Evolutionary conservation across 2,888 invertebrate genomes (phyloP).

Genomic region (Lymantria monacha): DNA sequence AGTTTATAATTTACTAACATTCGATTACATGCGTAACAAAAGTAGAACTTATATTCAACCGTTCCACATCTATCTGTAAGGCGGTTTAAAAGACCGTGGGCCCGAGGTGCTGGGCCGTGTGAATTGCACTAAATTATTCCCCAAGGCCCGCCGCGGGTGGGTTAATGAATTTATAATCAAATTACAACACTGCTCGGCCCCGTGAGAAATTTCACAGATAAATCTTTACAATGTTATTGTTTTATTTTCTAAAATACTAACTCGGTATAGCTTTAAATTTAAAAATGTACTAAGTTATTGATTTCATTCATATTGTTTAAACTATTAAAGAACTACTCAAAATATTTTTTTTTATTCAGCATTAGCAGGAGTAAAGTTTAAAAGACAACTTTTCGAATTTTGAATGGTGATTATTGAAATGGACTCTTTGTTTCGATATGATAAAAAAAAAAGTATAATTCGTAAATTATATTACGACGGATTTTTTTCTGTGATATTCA

Average conservation of each 20-base stretch:
- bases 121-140: slow-evolving; percentile 80
- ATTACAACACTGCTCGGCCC: slow-evolving; percentile 66
- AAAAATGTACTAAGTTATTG: neutral
- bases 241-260: slow-evolving; percentile 39
- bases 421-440: too few relatives aligned
- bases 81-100: slow-evolving; percentile 31
- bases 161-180: slow-evolving; percentile 82
- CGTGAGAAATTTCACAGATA: slow-evolving; percentile 73
- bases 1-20: too few relatives aligned
- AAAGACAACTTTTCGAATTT: too few relatives aligned
- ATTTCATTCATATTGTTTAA: neutral
- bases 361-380: too few relatives aligned
- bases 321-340: too few relatives aligned
- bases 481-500: too few relatives aligned
- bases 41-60: slow-evolving; percentile 14
- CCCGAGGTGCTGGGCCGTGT: slow-evolving; percentile 67
- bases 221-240: slow-evolving; percentile 63
- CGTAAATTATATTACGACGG: too few relatives aligned
- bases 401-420: too few relatives aligned
- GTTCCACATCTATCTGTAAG: slow-evolving; percentile 16
- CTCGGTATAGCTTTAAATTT: neutral
- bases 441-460: too few relatives aligned
- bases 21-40: too few relatives aligned
- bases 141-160: slow-evolving; percentile 64
- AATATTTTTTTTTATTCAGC: too few relatives aligned